Evolutionary conservation across 2,888 invertebrate genomes (phyloP).

Genomic region (Pyrrhia umbra): DNA sequence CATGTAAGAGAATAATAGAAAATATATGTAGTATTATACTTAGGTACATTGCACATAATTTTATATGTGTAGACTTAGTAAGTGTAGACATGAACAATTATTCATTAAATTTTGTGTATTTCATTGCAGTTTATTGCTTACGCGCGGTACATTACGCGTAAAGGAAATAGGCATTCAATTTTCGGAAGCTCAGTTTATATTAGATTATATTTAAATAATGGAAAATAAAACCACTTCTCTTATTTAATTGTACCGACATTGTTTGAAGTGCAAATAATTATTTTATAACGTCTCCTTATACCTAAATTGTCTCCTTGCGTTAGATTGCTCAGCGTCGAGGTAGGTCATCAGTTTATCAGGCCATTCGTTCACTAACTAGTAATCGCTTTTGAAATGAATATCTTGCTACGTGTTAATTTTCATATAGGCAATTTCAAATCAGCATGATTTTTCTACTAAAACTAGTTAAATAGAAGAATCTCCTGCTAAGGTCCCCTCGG

Average conservation of each 20-base stretch:
- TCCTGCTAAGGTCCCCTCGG: constrained; percentile 36
- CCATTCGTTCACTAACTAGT: constrained; percentile 44
- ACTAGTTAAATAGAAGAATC: constrained; percentile 53
- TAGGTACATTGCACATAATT: constrained; percentile 77
- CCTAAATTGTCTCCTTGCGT: constrained; percentile 44
- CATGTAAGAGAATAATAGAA: constrained; percentile 76
- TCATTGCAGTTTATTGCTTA: constrained; percentile 31
- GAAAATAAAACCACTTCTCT: constrained; percentile 20
- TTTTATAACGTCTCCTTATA: constrained; percentile 33
- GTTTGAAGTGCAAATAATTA: constrained; percentile 53
- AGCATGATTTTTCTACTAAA: constrained; percentile 38
- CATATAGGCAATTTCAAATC: constrained; percentile 34
- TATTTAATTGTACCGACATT: constrained; percentile 19
- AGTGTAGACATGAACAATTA: constrained; percentile 26
- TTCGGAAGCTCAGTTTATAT: constrained; percentile 55
- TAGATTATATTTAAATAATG: constrained; percentile 8
- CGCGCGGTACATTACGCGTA: constrained; percentile 29
- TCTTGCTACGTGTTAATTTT: constrained; percentile 28
- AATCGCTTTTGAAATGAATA: constrained; percentile 41
- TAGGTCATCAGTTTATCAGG: constrained; percentile 57
- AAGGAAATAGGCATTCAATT: constrained; percentile 52
- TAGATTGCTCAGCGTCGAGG: constrained; percentile 57
- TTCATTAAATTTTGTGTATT: constrained; percentile 24
- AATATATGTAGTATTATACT: constrained; percentile 69
- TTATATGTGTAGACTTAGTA: constrained; percentile 70